Evolutionary conservation across 2,888 invertebrate genomes (phyloP).

Genomic region (Nephrotoma guestfalica): DNA sequence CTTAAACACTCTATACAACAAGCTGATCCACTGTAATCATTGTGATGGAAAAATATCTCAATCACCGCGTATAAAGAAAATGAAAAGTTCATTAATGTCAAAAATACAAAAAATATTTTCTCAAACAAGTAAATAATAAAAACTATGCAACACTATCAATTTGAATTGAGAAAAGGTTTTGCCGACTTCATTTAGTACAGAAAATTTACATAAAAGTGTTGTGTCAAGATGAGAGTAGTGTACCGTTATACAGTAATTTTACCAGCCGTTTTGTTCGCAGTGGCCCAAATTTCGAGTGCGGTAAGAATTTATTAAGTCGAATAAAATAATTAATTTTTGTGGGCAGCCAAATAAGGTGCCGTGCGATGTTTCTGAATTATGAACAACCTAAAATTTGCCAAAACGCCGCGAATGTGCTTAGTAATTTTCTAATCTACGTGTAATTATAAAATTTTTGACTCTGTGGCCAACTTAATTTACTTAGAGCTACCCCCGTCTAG

Average conservation of each 20-base stretch:
- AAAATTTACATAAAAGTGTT: not conserved
- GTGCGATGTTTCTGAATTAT: no score
- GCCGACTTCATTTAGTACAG: not conserved
- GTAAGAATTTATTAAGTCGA: not conserved
- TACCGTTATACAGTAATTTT: not conserved
- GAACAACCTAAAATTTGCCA: no score
- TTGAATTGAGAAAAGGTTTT: not conserved
- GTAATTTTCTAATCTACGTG: no score
- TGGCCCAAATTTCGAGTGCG: not conserved
- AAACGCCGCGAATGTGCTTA: no score
- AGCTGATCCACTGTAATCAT: not conserved
- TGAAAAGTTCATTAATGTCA: not conserved
- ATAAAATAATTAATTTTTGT: no score
- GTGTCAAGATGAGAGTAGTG: not conserved
- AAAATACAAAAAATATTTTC: not conserved
- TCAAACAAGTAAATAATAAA: not conserved
- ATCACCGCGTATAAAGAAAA: not conserved
- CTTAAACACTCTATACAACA: no score
- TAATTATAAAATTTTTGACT: no score
- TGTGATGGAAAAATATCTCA: not conserved
- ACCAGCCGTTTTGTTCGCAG: not conserved
- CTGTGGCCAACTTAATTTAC: no score
- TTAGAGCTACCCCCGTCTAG: no score
- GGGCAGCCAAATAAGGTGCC: no score
- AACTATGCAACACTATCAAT: not conserved